Evolutionary conservation across 2,113 vertebrate genomes (phyloP), one percentile per base, ranked within the genome.

Genomic region (Hystrix brachyura): DNA sequence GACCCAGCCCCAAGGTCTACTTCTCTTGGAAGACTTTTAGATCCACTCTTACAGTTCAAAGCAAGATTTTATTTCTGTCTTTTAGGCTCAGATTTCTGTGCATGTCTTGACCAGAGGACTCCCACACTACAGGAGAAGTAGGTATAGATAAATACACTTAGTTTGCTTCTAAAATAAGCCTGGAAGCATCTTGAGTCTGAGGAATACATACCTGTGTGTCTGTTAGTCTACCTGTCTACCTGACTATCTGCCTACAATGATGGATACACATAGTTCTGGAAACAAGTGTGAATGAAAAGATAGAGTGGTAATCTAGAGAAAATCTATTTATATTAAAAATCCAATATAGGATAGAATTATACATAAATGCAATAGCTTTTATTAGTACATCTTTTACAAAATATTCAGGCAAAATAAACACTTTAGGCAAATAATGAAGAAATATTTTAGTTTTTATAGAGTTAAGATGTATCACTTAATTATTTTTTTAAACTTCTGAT

Each of bases 231-330:
- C 23, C 3, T 1, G 8, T 3, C n/a, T 83, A 5, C 15, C n/a
- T 65, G 11, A 10, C 8, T 34, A 62, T 57, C 18, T 1, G 18
- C 7, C 23, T 34, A 67, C 2, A 90, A 67, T 38, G 21, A 83
- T 59, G 23, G 1, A 4, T 55, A 48, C 27, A 71, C 3, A 14
- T 11, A n/a, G 29, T 34, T 67, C 29, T 74, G 7, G 76, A 85
- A 85, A 55, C 9, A 90, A 65, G 67, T n/a, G 62, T 67, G 8
- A 81, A 91, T 74, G 12, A 43, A 95, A 85, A 51, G 32, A 7
- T 74, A 48, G 43, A 2, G 7, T 38, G 59, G 67, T 55, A 83
- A 80, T 21, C 18, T 80, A 87, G 34, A 21, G 88, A 92, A 88
- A 89, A 43, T 6, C 5, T 76, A 43, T 67, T 80, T 48, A 7